phyloP scores from a whole-genome alignment of 1,140 invertebrate genomes.

The Akabosia matsudoensis region DNA sequence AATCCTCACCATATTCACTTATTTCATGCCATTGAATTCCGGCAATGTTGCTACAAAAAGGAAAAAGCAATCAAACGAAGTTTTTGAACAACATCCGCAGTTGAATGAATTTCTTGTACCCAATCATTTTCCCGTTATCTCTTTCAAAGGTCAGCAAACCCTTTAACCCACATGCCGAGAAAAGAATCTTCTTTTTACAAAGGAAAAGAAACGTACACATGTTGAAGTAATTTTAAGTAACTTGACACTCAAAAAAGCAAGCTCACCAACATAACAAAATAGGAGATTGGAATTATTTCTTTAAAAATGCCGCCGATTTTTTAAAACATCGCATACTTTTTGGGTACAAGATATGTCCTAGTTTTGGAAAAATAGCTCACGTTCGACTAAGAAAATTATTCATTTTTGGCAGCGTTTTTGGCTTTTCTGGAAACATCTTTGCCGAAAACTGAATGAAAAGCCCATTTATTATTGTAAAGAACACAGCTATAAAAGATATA shows the following conservation, averaged over 20 bases:
- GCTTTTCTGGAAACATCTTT: too few relatives aligned
- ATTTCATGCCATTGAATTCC: not conserved
- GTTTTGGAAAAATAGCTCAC: too few relatives aligned
- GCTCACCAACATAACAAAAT: not conserved
- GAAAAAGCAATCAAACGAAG: constrained; percentile 18
- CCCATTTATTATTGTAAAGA: too few relatives aligned
- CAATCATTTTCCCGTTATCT: constrained; percentile 5
- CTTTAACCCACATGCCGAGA: not conserved
- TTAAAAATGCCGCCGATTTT: too few relatives aligned
- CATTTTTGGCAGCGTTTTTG: too few relatives aligned
- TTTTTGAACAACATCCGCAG: not conserved
- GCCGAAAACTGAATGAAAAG: too few relatives aligned
- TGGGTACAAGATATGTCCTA: too few relatives aligned
- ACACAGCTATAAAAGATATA: too few relatives aligned
- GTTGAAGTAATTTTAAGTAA: not conserved
- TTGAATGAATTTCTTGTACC: not conserved
- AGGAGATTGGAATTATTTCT: too few relatives aligned
- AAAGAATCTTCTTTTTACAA: not conserved
- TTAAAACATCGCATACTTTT: too few relatives aligned
- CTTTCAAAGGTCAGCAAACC: constrained; percentile 6
- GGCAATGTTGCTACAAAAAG: not conserved
- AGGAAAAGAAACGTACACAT: not conserved
- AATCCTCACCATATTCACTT: not conserved
- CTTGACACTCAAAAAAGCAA: not conserved
- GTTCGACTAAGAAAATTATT: too few relatives aligned